phyloP scores from a whole-genome alignment of 1,140 invertebrate genomes.

The Bombus affinis region DNA sequence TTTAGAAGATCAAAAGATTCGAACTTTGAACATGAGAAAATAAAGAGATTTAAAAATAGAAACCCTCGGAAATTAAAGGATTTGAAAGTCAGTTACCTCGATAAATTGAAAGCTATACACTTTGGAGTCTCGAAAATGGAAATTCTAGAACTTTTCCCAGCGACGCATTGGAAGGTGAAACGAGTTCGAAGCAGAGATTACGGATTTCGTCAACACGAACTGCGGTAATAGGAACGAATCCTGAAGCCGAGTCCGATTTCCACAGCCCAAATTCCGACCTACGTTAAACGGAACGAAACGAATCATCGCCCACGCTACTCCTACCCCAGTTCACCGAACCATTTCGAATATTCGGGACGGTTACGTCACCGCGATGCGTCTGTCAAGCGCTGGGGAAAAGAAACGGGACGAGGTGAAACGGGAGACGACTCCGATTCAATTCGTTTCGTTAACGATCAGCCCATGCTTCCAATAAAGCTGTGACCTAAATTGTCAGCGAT shows the following conservation, averaged over 20 bases:
- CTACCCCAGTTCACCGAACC: constrained; percentile 30
- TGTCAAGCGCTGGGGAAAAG: constrained; percentile 30
- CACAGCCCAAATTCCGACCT: constrained; percentile 26
- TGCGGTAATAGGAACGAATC: not conserved
- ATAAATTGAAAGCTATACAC: too few relatives aligned
- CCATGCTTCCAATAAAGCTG: constrained; percentile 69
- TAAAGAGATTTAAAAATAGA: too few relatives aligned
- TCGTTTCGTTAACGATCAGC: constrained; percentile 65
- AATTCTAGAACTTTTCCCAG: not conserved
- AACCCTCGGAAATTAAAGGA: too few relatives aligned
- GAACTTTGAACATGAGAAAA: too few relatives aligned
- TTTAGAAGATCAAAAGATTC: too few relatives aligned
- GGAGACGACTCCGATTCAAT: constrained; percentile 48
- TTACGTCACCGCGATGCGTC: constrained; percentile 52
- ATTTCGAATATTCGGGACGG: constrained; percentile 51
- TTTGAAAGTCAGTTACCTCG: too few relatives aligned
- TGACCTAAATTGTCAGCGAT: constrained; percentile 74
- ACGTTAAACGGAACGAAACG: constrained; percentile 44
- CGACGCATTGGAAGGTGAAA: not conserved
- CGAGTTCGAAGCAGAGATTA: not conserved
- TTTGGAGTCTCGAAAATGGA: too few relatives aligned
- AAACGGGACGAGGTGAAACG: constrained; percentile 42
- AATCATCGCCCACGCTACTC: constrained; percentile 13
- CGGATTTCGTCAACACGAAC: not conserved
- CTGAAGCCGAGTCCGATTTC: not conserved